Evolutionary conservation across 2,113 vertebrate species (phyloP), one percentile per base, ranked within the genome.

Genomic region (Psilopsiagon aurifrons): DNA sequence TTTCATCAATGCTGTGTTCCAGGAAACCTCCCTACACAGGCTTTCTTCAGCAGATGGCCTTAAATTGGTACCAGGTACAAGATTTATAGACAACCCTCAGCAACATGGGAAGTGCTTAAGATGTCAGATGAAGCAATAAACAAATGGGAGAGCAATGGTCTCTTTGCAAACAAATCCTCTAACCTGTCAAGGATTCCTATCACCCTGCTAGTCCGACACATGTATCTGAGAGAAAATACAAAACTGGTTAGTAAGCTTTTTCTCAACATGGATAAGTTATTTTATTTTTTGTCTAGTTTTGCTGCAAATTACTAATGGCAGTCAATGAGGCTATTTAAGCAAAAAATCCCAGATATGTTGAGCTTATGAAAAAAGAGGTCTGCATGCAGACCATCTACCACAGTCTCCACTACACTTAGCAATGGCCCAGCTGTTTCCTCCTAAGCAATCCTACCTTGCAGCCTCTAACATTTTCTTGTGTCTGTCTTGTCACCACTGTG

Each of bases 1-100:
- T 52, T 82, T 49, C 57, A 86, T 71, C 70, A 77, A 0, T 8
- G 37, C 9, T 78, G 25, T 3, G 1, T 81, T 90, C 67, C 67
- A 73, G 54, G 37, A 92, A 90, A 76, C 37, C 49, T 87, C 59
- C 68, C 88, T n/a, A 49, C 55, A 83, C 20, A 49, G 46, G 28
- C 51, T 83, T 86, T 54, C 55, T 92, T 88, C 91, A 94, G 55
- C 88, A 96, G 96, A 96, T 94, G 80, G 68, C 77, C 94, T 71
- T 91, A 88, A 91, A 91, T 93, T 91, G 73, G 60, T 88, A 88
- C 37, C 83, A 91, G 77, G n/a, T 49, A 60, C n/a, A 76, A 70
- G 83, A 96, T 88, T 86, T 91, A 94, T 35, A 81, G 92, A 78
- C 46, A 71, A 60, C 13, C 67, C 55, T 92, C 43, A 46, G 96